phyloP scores from a whole-genome alignment of 1,140 invertebrate genomes.

The Drosophila ironensis region DNA sequence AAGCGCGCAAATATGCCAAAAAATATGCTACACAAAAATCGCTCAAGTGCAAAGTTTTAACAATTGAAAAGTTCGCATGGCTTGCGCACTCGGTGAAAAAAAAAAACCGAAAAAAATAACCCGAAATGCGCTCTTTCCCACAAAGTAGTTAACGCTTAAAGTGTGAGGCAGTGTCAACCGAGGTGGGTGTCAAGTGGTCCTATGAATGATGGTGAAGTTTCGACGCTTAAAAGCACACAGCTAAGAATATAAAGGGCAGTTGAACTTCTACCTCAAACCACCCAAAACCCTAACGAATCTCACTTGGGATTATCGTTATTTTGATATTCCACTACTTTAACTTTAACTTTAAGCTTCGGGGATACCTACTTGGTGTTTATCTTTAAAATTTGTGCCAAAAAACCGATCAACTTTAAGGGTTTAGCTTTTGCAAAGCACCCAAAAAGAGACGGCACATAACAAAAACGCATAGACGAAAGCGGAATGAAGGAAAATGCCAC shows the following conservation, averaged over 20 bases:
- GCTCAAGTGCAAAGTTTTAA: slow-evolving; percentile 79
- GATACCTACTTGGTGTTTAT: slow-evolving; percentile 1
- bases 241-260: no score
- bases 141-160: slow-evolving; percentile 28
- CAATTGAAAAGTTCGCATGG: slow-evolving; percentile 75
- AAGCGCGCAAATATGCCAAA: slow-evolving; percentile 75
- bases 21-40: slow-evolving; percentile 79
- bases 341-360: no score
- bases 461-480: slow-evolving; percentile 15
- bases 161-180: slow-evolving; percentile 19
- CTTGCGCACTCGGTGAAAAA: slow-evolving; percentile 41
- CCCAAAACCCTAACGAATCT: no score
- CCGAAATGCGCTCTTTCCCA: slow-evolving; percentile 4
- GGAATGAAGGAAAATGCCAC: slow-evolving; percentile 31
- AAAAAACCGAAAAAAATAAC: slow-evolving; percentile 3
- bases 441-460: no score
- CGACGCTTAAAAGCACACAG: neutral
- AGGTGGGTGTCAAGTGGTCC: neutral
- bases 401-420: slow-evolving; percentile 9
- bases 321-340: neutral
- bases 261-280: no score
- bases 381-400: slow-evolving; percentile 21
- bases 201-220: neutral
- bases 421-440: slow-evolving; percentile 3
- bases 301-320: no score